These are phyloP conservation scores for Drosophila longiperda DNA, from an alignment of 2,888 invertebrate genomes.

Conservation along the genomic window DNA sequence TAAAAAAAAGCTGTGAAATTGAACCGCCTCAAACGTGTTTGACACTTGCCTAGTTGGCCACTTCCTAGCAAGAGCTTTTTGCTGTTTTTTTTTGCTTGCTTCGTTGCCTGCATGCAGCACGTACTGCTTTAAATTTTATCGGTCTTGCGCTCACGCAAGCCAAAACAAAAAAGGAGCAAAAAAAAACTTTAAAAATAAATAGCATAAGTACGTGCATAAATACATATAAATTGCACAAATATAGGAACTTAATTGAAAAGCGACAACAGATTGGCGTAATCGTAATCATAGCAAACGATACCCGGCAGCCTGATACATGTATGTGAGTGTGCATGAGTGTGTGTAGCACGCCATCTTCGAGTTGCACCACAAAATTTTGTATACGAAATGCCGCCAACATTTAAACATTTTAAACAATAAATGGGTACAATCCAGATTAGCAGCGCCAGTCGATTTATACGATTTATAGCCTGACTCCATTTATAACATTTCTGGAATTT, in stretches of 20 bases:
- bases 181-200: not conserved
- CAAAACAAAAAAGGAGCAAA: not conserved
- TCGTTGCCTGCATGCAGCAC: constrained; percentile 20
- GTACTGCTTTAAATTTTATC: constrained; percentile 36
- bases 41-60: constrained; percentile 44
- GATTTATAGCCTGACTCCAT: not conserved
- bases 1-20: constrained; percentile 41
- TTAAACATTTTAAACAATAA: not conserved
- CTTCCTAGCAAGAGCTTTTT: constrained; percentile 19
- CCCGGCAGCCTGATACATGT: not conserved
- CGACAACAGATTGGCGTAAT: not conserved
- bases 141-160: constrained; percentile 41
- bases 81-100: constrained; percentile 21
- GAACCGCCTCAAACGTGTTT: constrained; percentile 35
- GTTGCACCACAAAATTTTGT: not conserved
- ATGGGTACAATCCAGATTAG: not conserved
- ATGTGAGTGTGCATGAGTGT: not conserved
- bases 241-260: not conserved
- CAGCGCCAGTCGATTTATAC: not conserved
- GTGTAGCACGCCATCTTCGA: not conserved
- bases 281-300: not conserved
- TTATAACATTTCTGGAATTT: not conserved
- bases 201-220: not conserved
- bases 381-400: not conserved
- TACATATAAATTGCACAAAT: not conserved